phyloP scores from a whole-genome alignment of 2,888 invertebrate genomes.

The Troides aeacus region DNA sequence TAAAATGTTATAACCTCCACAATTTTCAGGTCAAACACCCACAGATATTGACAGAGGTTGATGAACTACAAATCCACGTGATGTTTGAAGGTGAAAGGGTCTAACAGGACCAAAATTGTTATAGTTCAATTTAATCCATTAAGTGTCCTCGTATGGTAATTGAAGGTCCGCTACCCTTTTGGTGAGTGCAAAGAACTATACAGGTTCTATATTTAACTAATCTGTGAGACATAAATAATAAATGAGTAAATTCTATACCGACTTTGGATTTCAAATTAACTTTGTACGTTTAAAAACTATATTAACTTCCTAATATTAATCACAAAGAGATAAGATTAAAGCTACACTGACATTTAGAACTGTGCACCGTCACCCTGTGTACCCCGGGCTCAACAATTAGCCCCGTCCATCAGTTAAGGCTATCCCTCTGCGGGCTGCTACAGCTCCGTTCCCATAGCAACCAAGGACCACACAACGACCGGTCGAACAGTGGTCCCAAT shows the following conservation, averaged over 20 bases:
- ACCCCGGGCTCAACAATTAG: constrained; percentile 67
- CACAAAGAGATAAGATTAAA: constrained; percentile 40
- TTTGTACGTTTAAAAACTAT: neutral
- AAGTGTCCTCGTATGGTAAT: neutral
- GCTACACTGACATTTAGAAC: constrained; percentile 64
- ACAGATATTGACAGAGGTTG: neutral
- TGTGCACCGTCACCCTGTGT: constrained; percentile 48
- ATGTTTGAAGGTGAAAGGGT: neutral
- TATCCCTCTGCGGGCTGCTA: constrained; percentile 43
- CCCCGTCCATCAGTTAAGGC: constrained; percentile 68
- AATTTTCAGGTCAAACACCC: neutral
- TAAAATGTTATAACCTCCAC: neutral
- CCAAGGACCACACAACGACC: constrained; percentile 75
- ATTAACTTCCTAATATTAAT: neutral
- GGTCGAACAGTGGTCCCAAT: constrained; percentile 47
- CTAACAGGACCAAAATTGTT: neutral
- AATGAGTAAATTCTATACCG: neutral
- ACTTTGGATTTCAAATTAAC: too few species aligned
- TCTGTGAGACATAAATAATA: neutral
- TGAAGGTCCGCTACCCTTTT: neutral
- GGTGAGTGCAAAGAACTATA: neutral
- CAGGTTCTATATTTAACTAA: neutral
- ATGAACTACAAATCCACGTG: neutral
- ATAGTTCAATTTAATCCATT: neutral
- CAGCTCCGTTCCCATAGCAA: constrained; percentile 60